phyloP scores from a whole-genome alignment of 2,113 vertebrate genomes.

The Rousettus leschenaultii region DNA sequence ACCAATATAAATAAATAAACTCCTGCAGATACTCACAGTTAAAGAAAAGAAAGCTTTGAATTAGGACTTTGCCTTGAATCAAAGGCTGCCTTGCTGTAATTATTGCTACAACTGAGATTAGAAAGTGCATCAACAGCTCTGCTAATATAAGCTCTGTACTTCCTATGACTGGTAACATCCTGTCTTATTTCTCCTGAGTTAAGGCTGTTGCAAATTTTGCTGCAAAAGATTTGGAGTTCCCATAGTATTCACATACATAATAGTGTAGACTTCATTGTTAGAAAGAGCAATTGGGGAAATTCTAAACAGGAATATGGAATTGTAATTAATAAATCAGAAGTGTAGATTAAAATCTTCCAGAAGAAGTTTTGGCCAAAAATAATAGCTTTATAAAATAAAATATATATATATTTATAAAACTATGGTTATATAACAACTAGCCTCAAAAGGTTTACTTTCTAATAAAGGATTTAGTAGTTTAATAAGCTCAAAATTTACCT shows the following conservation, averaged over 20 bases:
- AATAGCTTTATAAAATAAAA: conserved; percentile 22
- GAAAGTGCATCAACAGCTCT: not conserved
- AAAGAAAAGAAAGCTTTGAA: not conserved
- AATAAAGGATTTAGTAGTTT: conserved; percentile 36
- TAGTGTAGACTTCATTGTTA: not conserved
- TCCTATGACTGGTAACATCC: not conserved
- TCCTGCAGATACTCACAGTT: not conserved
- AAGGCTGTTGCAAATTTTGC: not conserved
- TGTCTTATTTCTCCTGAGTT: not conserved
- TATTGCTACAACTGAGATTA: not conserved
- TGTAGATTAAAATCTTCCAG: not conserved
- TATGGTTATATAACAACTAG: conserved; percentile 32
- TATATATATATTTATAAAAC: not conserved
- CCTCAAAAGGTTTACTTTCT: not conserved
- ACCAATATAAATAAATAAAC: conserved; percentile 50
- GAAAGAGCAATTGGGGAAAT: not conserved
- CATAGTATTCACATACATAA: not conserved
- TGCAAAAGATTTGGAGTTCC: not conserved
- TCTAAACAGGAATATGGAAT: not conserved
- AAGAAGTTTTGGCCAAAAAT: not conserved
- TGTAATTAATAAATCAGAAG: conserved; percentile 18
- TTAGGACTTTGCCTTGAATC: conserved; percentile 29
- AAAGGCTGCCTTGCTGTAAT: not conserved
- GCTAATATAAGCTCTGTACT: not conserved
- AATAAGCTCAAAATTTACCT: conserved; percentile 23